Conservation (phyloP, 2,888 invertebrate genomes). For the Leucoma salicis region DNA sequence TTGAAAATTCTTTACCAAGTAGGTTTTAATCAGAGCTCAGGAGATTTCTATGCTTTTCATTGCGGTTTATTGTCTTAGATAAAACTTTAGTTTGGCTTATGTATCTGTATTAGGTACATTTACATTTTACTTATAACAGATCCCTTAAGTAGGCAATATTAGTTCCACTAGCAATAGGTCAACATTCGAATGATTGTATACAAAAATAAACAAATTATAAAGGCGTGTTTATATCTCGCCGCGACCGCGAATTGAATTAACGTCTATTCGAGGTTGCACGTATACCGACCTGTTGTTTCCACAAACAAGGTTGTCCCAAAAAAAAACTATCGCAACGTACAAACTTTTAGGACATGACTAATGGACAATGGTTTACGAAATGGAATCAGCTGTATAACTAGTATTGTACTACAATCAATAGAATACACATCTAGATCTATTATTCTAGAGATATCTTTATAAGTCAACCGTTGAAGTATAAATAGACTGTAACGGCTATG, state of each 20-base stretch:
- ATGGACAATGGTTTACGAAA: constrained; percentile 67
- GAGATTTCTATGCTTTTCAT: too few relatives aligned
- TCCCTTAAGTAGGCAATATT: background rate
- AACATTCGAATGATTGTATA: constrained; percentile 26
- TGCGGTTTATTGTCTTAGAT: too few relatives aligned
- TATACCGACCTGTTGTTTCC: constrained; percentile 54
- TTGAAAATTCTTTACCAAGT: background rate
- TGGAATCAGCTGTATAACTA: constrained; percentile 40
- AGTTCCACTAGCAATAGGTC: background rate
- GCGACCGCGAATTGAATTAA: constrained; percentile 67
- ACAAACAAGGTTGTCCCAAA: constrained; percentile 59
- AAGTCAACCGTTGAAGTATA: constrained; percentile 8
- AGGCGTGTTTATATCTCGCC: constrained; percentile 51
- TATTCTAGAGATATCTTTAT: constrained; percentile 1
- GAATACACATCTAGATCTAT: constrained; percentile 15
- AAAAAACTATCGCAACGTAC: constrained; percentile 60
- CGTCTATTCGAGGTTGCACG: constrained; percentile 70
- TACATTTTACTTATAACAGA: background rate
- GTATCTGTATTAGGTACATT: too few relatives aligned
- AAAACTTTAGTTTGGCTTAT: too few relatives aligned
- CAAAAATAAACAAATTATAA: constrained; percentile 47
- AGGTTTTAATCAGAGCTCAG: too few relatives aligned
- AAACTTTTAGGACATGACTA: constrained; percentile 71
- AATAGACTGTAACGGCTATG: constrained; percentile 9
- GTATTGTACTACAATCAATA: constrained; percentile 28